Conservation (phyloP, 2,888 invertebrate species). For the Troglohyphantes excavatus region DNA sequence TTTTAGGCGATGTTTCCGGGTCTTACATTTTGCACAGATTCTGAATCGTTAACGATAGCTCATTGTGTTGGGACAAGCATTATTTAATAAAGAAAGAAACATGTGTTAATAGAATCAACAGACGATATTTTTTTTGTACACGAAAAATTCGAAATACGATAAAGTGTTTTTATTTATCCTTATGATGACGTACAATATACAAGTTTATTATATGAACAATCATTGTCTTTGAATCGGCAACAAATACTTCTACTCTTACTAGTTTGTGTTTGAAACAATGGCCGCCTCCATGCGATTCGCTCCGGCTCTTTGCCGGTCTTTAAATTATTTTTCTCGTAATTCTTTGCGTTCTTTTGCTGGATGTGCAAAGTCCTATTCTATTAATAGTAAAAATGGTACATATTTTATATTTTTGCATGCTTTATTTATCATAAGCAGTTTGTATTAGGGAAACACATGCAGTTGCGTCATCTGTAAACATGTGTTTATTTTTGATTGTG, state of each 20-base stretch:
- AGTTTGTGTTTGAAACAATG: constrained; percentile 36
- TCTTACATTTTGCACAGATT: too few species aligned
- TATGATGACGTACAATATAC: too few species aligned
- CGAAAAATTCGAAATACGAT: too few species aligned
- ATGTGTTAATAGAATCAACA: too few species aligned
- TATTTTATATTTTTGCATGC: background rate
- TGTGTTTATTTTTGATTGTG: background rate
- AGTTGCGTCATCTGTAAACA: background rate
- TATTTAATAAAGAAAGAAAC: too few species aligned
- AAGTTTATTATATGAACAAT: too few species aligned
- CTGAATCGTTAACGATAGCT: too few species aligned
- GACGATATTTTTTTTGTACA: too few species aligned
- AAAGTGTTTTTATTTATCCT: too few species aligned
- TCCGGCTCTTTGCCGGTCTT: constrained; percentile 37
- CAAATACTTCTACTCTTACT: background rate
- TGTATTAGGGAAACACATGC: too few species aligned
- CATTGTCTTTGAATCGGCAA: background rate
- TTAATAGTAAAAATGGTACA: constrained; percentile 19
- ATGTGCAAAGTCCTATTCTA: background rate
- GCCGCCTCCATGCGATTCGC: constrained; percentile 61
- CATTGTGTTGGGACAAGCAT: too few species aligned
- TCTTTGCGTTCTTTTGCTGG: background rate
- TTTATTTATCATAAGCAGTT: background rate
- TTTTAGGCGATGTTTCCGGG: too few species aligned
- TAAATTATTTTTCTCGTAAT: constrained; percentile 55